Base-by-base conservation (phyloP, 2,888 invertebrate species). In the Octonoba sinensis region DNA sequence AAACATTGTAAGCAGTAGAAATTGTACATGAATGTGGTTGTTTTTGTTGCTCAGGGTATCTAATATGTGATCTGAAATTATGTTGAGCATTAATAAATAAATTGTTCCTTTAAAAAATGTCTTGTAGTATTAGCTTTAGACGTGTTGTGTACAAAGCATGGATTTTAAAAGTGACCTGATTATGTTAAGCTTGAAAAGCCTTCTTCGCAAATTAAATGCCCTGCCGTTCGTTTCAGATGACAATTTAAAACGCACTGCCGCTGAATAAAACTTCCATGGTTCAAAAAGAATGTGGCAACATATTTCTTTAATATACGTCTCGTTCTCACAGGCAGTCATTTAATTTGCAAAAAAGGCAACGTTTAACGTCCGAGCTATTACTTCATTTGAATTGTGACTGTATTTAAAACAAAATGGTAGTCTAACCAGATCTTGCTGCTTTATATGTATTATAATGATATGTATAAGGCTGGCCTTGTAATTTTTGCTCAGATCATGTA, bases 21-120 rank as follows among this genome's bases (percentile, higher is more conserved):
- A 69, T 67, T 76, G 75, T 76, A 76, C 49, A 76, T 76, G 75
- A 76, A 69, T 83, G 83, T 83, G 76, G 64, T 83, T 77, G 77
- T 83, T 83, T 81, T 75, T 62, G 77, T 78, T 78, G 83, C 83
- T 83, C 83, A 83, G 83, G 83, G 83, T 75, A 66, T 71, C 27
- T 78, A 59, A 66, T 44, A 82, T 83, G 83, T 83, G 83, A 83
- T 83, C 83, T 78, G 73, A 83, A 78, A 77, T 82, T 82, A 75
- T 67, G 75, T 82, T 82, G 82, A 82, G 76, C 76, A 82, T 76
- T 71, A 82, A 66, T 76, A 76, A 72, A 76, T 82, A 77, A 81
- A 74, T 82, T 60, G 81, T 82, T 82, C 81, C 81, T 82, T 81
- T 82, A 56, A 49, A 47, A 69, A 70, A 67, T 81, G 81, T 81